Conservation (phyloP, 92 coral and sea anemone genomes). For the Anthopleura xanthogrammica region DNA sequence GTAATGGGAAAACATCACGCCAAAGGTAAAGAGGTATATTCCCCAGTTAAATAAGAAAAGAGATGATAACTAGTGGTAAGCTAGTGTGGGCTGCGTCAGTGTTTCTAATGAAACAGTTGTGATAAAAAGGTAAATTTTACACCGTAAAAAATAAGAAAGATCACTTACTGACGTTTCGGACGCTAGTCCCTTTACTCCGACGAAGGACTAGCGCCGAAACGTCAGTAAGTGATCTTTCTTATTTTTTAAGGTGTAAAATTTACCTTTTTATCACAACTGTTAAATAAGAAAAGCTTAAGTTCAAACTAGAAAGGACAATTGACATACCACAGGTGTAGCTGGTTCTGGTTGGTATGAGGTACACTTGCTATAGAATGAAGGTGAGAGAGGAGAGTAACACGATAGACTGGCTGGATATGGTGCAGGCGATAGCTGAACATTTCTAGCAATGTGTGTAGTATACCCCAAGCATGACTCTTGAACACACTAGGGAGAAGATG, state of each 20-base stretch:
- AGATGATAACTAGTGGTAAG: too few species aligned
- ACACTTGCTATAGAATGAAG: conserved; percentile 92
- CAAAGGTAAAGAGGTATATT: background rate
- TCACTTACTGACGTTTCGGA: too few species aligned
- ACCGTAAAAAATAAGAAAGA: too few species aligned
- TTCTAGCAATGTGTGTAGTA: conserved; percentile 87
- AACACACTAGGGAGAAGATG: conserved; percentile 83
- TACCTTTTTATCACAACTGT: too few species aligned
- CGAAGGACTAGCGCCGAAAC: too few species aligned
- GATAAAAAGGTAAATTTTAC: too few species aligned
- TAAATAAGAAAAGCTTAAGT: background rate
- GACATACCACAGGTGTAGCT: conserved; percentile 88
- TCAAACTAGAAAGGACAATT: background rate
- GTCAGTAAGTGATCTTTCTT: too few species aligned
- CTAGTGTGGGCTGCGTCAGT: too few species aligned
- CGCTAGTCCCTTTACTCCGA: too few species aligned
- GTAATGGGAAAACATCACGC: too few species aligned
- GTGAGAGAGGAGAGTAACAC: conserved; percentile 91
- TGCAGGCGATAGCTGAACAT: conserved; percentile 97
- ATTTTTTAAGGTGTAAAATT: too few species aligned
- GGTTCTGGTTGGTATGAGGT: conserved; percentile 96
- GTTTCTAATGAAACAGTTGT: too few species aligned
- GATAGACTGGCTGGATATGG: conserved; percentile 88
- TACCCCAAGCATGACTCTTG: conserved; percentile 97
- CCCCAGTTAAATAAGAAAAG: background rate